Evolutionary conservation across 2,797 vertebrate species (phyloP).

Genomic region (Sebastes vulpes): DNA sequence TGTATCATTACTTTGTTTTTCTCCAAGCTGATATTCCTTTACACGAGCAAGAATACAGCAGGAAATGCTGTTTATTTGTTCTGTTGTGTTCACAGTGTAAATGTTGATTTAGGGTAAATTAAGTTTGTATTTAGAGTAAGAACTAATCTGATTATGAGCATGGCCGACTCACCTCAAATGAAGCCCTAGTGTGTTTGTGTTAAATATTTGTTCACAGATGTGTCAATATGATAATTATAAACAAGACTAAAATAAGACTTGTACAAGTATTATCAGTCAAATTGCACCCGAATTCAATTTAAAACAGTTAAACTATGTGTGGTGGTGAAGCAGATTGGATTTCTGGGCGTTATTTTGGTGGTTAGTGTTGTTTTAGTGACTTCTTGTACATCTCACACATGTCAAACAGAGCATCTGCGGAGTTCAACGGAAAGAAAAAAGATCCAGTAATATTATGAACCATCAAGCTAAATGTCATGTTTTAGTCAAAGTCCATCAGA

Average conservation of each 20-base stretch:
- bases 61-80: slow-evolving; percentile 1
- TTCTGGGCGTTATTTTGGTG: not conserved
- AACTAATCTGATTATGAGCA: slow-evolving; percentile 27
- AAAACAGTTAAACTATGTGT: not conserved
- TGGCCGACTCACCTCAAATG: not conserved
- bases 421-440: not conserved
- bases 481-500: not conserved
- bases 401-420: not conserved
- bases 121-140: slow-evolving; percentile 9
- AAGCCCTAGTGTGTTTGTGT: not conserved
- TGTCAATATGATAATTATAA: not conserved
- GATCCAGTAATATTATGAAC: not conserved
- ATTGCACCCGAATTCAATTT: not conserved
- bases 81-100: slow-evolving; percentile 4
- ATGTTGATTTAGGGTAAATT: slow-evolving; percentile 10
- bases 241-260: not conserved
- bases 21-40: slow-evolving; percentile 2
- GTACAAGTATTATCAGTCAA: not conserved
- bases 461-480: slow-evolving; percentile 6
- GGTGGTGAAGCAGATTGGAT: not conserved
- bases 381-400: not conserved
- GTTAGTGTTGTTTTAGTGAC: not conserved
- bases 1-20: slow-evolving; percentile 16
- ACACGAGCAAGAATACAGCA: not conserved
- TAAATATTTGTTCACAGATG: not conserved